Evolutionary conservation across 2,888 invertebrate genomes (phyloP).

Genomic region (Meiosimyza decipiens): DNA sequence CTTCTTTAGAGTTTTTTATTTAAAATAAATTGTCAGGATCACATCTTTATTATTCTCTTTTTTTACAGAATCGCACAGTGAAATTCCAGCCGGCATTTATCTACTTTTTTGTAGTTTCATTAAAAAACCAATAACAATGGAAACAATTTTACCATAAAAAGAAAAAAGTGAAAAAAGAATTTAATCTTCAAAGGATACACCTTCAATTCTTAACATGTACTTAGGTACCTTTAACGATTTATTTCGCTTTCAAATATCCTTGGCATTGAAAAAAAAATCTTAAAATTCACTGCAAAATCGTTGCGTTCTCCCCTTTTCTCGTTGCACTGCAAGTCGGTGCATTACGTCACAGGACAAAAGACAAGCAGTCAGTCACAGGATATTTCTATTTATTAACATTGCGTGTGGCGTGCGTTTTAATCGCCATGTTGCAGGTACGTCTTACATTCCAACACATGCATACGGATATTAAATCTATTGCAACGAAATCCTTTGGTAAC

Average conservation of each 20-base stretch:
- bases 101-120: not conserved
- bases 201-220: not conserved
- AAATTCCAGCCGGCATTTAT: slow-evolving; percentile 15
- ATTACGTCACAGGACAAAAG: not conserved
- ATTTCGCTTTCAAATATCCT: slow-evolving; percentile 31
- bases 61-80: not conserved
- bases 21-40: too few species aligned
- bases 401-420: slow-evolving; percentile 27
- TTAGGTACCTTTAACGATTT: not conserved
- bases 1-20: too few species aligned
- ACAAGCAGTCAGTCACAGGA: not conserved
- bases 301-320: not conserved
- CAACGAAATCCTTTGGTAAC: slow-evolving; percentile 23
- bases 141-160: slow-evolving; percentile 5
- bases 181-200: slow-evolving; percentile 32
- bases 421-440: slow-evolving; percentile 15
- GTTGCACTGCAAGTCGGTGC: slow-evolving; percentile 5
- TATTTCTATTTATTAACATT: not conserved
- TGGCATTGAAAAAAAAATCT: slow-evolving; percentile 32
- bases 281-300: not conserved
- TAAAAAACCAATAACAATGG: slow-evolving; percentile 8
- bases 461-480: not conserved
- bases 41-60: too few species aligned
- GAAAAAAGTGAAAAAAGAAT: not conserved
- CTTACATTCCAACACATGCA: slow-evolving; percentile 14